Base-by-base conservation (phyloP, 1,140 invertebrate species). In the Cyclina sinensis region DNA sequence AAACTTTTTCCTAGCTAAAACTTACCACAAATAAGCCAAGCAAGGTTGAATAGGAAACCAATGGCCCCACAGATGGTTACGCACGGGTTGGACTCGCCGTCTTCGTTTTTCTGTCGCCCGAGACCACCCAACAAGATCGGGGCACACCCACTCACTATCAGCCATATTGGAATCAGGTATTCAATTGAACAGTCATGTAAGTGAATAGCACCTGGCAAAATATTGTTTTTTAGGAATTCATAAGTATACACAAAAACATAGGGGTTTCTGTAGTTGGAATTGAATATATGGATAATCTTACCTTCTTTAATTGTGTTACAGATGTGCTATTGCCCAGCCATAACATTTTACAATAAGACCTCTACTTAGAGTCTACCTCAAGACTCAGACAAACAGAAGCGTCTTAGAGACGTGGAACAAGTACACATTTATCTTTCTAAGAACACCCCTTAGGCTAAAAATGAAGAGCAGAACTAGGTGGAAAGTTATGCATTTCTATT, bases 11-110 rank as follows among this genome's bases (percentile, higher is more conserved):
- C n/a, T n/a, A n/a, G n/a, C n/a, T 43, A 4, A n/a, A 54, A 27
- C 79, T 32, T 62, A 81, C 79, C 79, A 27, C 79, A 81, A 0
- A 81, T 81, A 27, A 81, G 79, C 79, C 79, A 81, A 2, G 79
- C 79, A 24, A 81, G 30, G 35, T 81, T 81, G 79, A 81, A 81
- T 0, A 81, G 35, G 11, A 81, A 46, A 12, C 54, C 79, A 27
- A 81, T 81, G 32, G 12, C 57, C 14, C 79, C 79, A 65, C 79
- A 81, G 18, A 79, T 24, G 12, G 48, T 57, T 14, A 2, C 35
- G 2, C 4, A 27, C 0, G 16, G 11, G n/a, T 54, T 62, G 4
- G 21, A 32, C 4, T 30, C 46, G 24, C 51, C 21, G 3, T 62
- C 79, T 0, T 62, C 79, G 24, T 46, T 54, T 4, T 65, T 62